A percentile compares a stretch with the other conserved stretches of the same genome.
Conservation (phyloP, 2,113 vertebrate genomes). For the Lanius ludovicianus region DNA sequence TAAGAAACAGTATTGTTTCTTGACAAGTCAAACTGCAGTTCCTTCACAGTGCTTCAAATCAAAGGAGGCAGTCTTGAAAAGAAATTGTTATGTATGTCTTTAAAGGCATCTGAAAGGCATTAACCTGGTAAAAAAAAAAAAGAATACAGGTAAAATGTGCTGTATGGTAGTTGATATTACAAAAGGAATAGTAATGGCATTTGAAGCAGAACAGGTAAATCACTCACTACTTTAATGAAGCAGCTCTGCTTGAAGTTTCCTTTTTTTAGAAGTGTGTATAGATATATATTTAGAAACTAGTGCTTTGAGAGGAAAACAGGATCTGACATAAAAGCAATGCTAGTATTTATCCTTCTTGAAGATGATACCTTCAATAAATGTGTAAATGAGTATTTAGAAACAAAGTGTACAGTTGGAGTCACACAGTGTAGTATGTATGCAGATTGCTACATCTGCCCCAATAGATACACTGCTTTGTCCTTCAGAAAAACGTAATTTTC, state of each 20-base stretch:
- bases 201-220: neutral
- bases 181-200: neutral
- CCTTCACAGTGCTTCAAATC: neutral
- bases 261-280: neutral
- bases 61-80: neutral
- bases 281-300: neutral
- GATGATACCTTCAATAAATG: neutral
- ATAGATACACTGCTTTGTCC: neutral
- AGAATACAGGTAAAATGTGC: neutral
- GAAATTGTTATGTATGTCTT: neutral
- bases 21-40: neutral
- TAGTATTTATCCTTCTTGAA: neutral
- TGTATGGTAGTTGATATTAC: neutral
- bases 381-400: neutral
- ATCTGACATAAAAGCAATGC: neutral
- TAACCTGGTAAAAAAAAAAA: neutral
- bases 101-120: neutral
- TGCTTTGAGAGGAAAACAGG: neutral
- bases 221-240: neutral
- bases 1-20: neutral
- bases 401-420: neutral
- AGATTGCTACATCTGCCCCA: neutral
- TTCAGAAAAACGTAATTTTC: neutral
- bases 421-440: rapidly evolving
- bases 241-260: neutral